Base-by-base conservation (phyloP, 2,888 invertebrate species). In the Tiphia femorata region DNA sequence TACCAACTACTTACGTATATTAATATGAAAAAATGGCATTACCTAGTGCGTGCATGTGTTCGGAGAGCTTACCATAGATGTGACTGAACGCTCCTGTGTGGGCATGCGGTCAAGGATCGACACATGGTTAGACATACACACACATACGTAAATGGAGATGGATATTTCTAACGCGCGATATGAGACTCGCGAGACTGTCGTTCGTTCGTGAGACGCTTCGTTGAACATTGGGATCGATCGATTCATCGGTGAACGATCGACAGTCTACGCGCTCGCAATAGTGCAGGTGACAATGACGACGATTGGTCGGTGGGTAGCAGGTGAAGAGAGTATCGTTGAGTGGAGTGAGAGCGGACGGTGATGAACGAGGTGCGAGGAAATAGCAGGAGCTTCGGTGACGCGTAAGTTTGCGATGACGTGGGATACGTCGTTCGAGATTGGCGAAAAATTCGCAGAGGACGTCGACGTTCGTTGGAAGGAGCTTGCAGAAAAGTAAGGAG, bases 21-120 rank as follows among this genome's bases (percentile, higher is more conserved):
- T 67, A 64, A 67, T 66, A 58, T 75, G 67, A 70, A 76, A 78
- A 73, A 75, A 76, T 77, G 75, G 78, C 71, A 78, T 83, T 83
- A 83, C 83, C 83, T 83, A 83, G 80, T 79, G 80, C 81, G 78
- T 82, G 80, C 81, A 82, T 81, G 77, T 77, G 77, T 80, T 82
- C 81, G 76, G 79, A 79, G 83, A 83, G 74, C 81, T 82, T 83
- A 82, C 78, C 83, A 76, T 81, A 83, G 77, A 83, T 74, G 70
- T 80, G 76, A 79, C 74, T 72, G 70, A 83, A 76, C 78, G 79
- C 73, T 79, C 83, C 83, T 83, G 82, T 73, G 80, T 81, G 79
- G 73, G 70, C 71, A 72, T 70, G 72, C 70, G 68, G 71, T 65
- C 65, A 70, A 71, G 61, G 63, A 65, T 70, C 55, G 60, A 69